Percentiles rank a stretch among this genome's conserved stretches.
These are phyloP conservation scores for Biston betularia DNA, from an alignment of 2,888 invertebrate genomes.

Conservation along the genomic window DNA sequence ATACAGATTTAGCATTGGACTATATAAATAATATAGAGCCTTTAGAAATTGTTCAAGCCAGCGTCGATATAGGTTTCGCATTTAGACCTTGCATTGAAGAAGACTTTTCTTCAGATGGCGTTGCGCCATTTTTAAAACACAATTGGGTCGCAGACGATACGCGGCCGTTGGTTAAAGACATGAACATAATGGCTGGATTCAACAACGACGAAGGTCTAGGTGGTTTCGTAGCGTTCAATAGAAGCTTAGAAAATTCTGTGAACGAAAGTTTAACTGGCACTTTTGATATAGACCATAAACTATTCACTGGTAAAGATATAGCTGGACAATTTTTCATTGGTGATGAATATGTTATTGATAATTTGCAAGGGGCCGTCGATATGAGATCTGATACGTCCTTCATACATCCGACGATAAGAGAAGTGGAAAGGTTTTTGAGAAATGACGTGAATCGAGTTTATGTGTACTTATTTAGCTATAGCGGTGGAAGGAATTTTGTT, in stretches of 20 bases:
- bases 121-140: slow-evolving; percentile 51
- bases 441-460: slow-evolving; percentile 46
- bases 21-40: slow-evolving; percentile 56
- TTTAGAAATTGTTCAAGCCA: slow-evolving; percentile 53
- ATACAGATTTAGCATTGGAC: slow-evolving; percentile 53
- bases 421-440: slow-evolving; percentile 11
- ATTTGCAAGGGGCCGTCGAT: slow-evolving; percentile 44
- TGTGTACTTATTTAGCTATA: slow-evolving; percentile 62
- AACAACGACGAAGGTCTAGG: slow-evolving; percentile 51
- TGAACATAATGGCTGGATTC: slow-evolving; percentile 56
- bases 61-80: slow-evolving; percentile 40
- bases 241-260: background rate
- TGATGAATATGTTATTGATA: slow-evolving; percentile 50
- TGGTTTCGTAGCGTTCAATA: background rate
- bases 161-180: slow-evolving; percentile 34
- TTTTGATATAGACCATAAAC: slow-evolving; percentile 51
- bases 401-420: slow-evolving; percentile 47
- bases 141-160: slow-evolving; percentile 18
- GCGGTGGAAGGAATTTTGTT: slow-evolving; percentile 58
- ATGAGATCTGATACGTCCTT: slow-evolving; percentile 57
- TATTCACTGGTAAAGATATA: slow-evolving; percentile 46
- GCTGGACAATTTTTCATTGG: slow-evolving; percentile 64
- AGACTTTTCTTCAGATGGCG: slow-evolving; percentile 43
- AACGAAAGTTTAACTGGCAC: slow-evolving; percentile 26
- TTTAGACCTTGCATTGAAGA: slow-evolving; percentile 62